A percentile compares a stretch with the other conserved stretches of the same genome.
These are phyloP conservation scores for Pocota personata DNA, from an alignment of 2,888 invertebrate genomes.

Conservation along the genomic window DNA sequence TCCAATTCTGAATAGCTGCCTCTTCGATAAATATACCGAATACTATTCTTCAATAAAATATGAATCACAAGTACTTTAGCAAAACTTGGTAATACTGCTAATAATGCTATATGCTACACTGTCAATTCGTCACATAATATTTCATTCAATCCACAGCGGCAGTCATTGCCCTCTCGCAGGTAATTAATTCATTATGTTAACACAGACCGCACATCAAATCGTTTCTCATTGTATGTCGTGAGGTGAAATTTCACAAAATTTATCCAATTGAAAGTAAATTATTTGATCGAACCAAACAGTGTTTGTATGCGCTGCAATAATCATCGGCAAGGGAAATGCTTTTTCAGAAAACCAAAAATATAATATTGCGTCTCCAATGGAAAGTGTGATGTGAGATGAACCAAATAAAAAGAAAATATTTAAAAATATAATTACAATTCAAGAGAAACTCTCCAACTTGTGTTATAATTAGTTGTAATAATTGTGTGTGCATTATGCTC, in stretches of 20 bases:
- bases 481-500: conserved; percentile 32
- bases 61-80: neutral
- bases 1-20: neutral
- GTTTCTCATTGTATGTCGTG: neutral
- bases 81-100: neutral
- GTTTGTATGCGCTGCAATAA: neutral
- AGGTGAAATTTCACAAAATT: conserved; percentile 15
- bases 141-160: neutral
- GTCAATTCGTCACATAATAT: neutral
- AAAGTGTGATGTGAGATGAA: conserved; percentile 30
- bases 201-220: neutral
- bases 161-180: neutral
- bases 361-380: conserved; percentile 4
- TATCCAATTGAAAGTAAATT: conserved; percentile 28
- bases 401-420: conserved; percentile 38
- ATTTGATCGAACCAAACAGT: neutral
- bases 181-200: neutral
- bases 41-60: neutral
- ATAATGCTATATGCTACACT: neutral
- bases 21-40: neutral
- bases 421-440: conserved; percentile 32
- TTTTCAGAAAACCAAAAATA: neutral
- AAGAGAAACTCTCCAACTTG: conserved; percentile 22
- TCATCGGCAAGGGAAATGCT: neutral
- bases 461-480: conserved; percentile 37